Evolutionary conservation across 2,797 vertebrate species (phyloP), one percentile per base, ranked within the genome.

Genomic region (Myotis daubentonii): DNA sequence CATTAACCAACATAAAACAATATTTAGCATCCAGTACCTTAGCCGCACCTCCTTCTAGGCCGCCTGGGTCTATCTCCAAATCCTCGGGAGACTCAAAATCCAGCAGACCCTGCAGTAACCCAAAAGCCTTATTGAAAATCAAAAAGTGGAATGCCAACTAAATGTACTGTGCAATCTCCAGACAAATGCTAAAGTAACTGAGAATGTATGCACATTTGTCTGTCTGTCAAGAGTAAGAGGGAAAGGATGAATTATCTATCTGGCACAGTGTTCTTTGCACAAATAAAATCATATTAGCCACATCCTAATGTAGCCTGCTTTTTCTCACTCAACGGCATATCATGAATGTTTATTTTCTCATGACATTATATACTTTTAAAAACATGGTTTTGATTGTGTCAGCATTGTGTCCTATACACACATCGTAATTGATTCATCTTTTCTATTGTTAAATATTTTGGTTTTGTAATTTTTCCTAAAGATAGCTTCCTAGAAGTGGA

Each of bases 51-150:
- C 33, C 87, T 87, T 87, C 88, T 23, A 30, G 65, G 44, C 91
- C 66, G 19, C 33, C 38, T 53, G 79, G 51, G 30, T 79, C 84
- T 79, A 33, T 38, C 71, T 95, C 96, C 82, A 76, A 72, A 94
- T 94, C 72, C 65, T 80, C 86, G 70, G 92, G 66, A 93, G 94
- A 51, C 85, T 92, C 89, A 66, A 84, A 94, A 74, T 84, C 86
- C 95, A 96, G 92, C 20, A 97, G 94, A 8, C 30, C 92, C 96
- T 97, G 95, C 74, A 84, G 70, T 36, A 89, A 96, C 20, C 81
- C 79, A 95, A 93, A 96, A 96, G 13, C 1, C n/a, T 80, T 70
- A 16, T 30, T 95, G 62, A 88, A 94, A 88, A 91, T 75, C 28
- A 94, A 70, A 78, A 91, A 89, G 57, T 23, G 38, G 33, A 94